Conservation (phyloP, 1,140 invertebrate species). For the Ostrea denselamellosa region DNA sequence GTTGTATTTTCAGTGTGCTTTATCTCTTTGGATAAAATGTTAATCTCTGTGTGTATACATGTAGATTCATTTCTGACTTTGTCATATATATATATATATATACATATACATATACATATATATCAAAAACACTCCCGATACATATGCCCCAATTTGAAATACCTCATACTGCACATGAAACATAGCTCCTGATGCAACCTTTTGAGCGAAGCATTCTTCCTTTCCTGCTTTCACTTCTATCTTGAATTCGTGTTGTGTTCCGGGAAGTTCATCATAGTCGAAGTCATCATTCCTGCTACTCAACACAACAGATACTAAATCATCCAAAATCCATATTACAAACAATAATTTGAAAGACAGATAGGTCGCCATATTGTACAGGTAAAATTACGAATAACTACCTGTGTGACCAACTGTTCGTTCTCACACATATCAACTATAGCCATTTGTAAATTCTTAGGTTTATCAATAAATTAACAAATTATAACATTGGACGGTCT, state of each 20-base stretch:
- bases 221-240: conserved; percentile 66
- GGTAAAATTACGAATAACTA: background rate
- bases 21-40: too few relatives aligned
- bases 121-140: background rate
- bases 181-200: conserved; percentile 61
- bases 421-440: background rate
- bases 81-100: too few relatives aligned
- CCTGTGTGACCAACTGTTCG: background rate
- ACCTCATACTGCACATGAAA: conserved; percentile 73
- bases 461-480: too few relatives aligned
- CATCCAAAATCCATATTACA: background rate
- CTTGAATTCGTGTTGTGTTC: conserved; percentile 73
- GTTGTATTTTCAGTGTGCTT: too few relatives aligned
- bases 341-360: background rate
- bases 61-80: too few relatives aligned
- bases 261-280: conserved; percentile 74
- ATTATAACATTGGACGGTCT: too few relatives aligned
- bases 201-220: conserved; percentile 73
- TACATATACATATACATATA: too few relatives aligned
- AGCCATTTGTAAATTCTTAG: background rate
- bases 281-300: conserved; percentile 67
- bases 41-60: too few relatives aligned
- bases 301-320: conserved; percentile 46
- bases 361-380: conserved; percentile 26
- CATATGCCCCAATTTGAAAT: conserved; percentile 38